These are phyloP conservation scores for Trochalopteron elliotii DNA, from an alignment of 2,113 vertebrate genomes.

Conservation along the genomic window DNA sequence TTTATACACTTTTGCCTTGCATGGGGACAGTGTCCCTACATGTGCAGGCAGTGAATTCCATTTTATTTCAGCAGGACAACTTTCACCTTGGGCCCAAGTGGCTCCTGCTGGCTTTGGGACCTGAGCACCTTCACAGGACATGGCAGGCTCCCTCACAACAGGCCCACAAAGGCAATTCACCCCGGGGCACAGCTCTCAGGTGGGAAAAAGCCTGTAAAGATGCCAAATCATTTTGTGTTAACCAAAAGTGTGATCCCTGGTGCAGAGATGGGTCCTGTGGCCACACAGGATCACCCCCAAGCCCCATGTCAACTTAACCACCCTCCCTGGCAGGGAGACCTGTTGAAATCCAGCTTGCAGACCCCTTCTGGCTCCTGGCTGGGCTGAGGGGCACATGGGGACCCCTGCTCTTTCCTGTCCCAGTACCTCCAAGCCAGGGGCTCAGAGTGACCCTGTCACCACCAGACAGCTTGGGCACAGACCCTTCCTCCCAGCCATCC, in stretches of 20 bases:
- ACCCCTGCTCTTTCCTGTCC: not conserved
- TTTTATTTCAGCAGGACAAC: not conserved
- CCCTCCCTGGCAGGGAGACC: rapidly evolving
- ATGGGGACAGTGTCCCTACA: rapidly evolving
- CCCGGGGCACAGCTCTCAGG: not conserved
- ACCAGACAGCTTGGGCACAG: not conserved
- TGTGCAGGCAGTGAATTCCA: not conserved
- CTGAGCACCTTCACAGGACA: no score
- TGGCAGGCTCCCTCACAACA: not conserved
- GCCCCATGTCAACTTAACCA: not conserved
- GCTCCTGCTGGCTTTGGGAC: not conserved
- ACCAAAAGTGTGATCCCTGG: not conserved
- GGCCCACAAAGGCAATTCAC: not conserved
- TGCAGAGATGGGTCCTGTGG: not conserved
- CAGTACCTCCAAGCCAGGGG: no score
- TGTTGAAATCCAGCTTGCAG: rapidly evolving
- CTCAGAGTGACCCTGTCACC: not conserved
- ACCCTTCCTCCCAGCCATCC: not conserved
- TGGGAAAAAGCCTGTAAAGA: not conserved
- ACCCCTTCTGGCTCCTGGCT: not conserved
- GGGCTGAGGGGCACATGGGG: no score
- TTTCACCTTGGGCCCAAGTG: not conserved
- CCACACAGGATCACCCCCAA: no score
- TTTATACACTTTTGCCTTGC: rapidly evolving
- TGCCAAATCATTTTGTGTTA: not conserved